Base-by-base conservation (phyloP, 2,888 invertebrate genomes). In the Oxyteleia sp. region DNA sequence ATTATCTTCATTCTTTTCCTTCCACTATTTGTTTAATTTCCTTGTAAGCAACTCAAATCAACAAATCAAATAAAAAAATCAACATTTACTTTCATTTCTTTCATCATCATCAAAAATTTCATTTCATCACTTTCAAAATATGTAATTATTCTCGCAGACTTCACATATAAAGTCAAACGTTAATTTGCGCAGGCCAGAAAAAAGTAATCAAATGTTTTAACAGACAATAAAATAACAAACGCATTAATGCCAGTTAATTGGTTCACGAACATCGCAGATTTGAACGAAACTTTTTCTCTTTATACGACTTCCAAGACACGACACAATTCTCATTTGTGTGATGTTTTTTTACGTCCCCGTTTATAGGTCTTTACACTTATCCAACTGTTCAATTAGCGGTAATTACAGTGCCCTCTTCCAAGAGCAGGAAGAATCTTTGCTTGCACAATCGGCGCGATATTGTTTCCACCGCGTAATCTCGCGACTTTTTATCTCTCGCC, bases 401-500 rank as follows among this genome's bases (percentile, higher is more conserved):
- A 69, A 69, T 69, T 69, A 45, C 32, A 1, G 45, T 45, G 13
- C 20, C 7, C 13, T 43, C 15, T 53, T 45, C 18, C 38, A 38
- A 13, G 23, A 53, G 15, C 26, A 13, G 51, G 53, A 49, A 18
- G n/a, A 29, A 18, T 53, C 1, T 41, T 10, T 15, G 5, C n/a
- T 29, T 23, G 29, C 47, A 15, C 45, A 72, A 51, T 38, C 18
- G 49, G 13, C 5, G 45, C 16, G 0, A 43, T 63, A 61, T 41
- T 61, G 53, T 55, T 74, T 55, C 63, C 4, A 32, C 45, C 2
- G 16, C n/a, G n/a, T 59, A 69, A 69, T 63, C 53, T 15, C 26
- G 18, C 53, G 26, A 32, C 16, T 64, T 23, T 61, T 23, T 43
- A n/a, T 29, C 18, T 38, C 41, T 29, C 26, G 38, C 26, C 7